These are phyloP conservation scores for Podarcis cretensis DNA, from an alignment of 2,113 vertebrate genomes.

Conservation along the genomic window DNA sequence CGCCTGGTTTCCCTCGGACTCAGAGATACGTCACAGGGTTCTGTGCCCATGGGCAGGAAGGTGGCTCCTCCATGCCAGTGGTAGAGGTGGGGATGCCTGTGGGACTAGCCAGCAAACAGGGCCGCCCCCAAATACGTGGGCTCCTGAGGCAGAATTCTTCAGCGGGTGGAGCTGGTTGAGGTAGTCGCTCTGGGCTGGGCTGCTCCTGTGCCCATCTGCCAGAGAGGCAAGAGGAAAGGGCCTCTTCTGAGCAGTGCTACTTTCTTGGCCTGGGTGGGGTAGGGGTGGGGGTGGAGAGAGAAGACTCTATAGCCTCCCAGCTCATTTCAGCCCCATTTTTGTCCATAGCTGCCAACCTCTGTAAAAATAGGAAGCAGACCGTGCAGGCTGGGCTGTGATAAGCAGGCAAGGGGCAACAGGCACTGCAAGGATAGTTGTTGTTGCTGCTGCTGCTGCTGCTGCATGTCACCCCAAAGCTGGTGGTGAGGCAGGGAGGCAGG, in stretches of 20 bases:
- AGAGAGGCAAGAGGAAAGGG: not conserved
- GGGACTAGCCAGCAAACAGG: not conserved
- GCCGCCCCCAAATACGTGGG: not conserved
- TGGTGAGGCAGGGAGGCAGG: too few relatives aligned
- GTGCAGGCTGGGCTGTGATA: not conserved
- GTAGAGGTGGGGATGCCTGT: not conserved
- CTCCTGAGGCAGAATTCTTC: not conserved
- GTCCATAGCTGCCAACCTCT: conserved; percentile 35
- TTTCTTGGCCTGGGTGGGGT: not conserved
- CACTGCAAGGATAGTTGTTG: too few relatives aligned
- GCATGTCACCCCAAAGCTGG: not conserved
- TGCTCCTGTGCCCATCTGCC: not conserved
- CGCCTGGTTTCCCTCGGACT: not conserved
- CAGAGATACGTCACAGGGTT: not conserved
- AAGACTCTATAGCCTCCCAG: fast-evolving
- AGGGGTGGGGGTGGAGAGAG: fast-evolving
- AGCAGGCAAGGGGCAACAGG: not conserved
- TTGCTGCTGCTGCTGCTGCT: too few relatives aligned
- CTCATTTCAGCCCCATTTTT: fast-evolving
- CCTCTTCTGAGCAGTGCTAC: not conserved
- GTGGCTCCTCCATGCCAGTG: not conserved
- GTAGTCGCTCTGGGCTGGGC: conserved; percentile 54
- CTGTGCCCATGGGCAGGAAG: not conserved
- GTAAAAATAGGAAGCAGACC: conserved; percentile 46
- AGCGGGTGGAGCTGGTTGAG: conserved; percentile 42